Evolutionary conservation across 2,797 vertebrate species (phyloP), one percentile per base, ranked within the genome.

Genomic region (Pseudotriccus pelzelni): DNA sequence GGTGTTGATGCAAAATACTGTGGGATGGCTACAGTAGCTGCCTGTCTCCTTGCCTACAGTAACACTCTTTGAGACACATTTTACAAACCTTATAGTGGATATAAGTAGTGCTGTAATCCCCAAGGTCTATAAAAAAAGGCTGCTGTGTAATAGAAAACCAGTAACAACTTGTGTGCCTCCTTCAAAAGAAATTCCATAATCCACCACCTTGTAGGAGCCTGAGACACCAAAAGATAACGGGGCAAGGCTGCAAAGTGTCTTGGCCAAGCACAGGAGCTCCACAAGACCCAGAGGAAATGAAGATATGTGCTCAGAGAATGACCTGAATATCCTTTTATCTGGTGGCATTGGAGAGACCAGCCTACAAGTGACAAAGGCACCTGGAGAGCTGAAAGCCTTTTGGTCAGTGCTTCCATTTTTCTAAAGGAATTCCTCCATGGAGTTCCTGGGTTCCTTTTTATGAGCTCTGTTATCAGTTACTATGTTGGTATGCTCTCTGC

Each of bases 201-300:
- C 53, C n/a, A 53, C 73, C 14, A 12, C 32, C 69, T 56, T 11
- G 5, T 10, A 47, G 49, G 37, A 44, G 23, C 14, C 59, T 6
- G 7, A 37, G 39, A 58, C 50, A 30, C 22, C 83, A 73, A 18
- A 64, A 50, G 20, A 47, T 41, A 62, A 62, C 0, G 5, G 19
- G 22, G 19, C 4, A 8, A 19, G 37, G 21, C 50, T 70, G 37
- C 36, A 59, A 56, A 73, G 28, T 3, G 4, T 18, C 24, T 39
- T 0, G 1, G 39, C 24, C 2, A 4, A 21, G 12, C 0, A 0
- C 5, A 7, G 68, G 55, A 94, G 21, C n/a, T 53, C 43, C 46
- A n/a, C 21, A 36, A 80, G 47, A 39, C 8, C 20, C 1, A 2
- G 28, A 47, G 18, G 41, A 80, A 69, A 46, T 23, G 10, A 17